Evolutionary conservation across 2,797 vertebrate species (phyloP).

Genomic region (Oceanodroma leucorhoa): DNA sequence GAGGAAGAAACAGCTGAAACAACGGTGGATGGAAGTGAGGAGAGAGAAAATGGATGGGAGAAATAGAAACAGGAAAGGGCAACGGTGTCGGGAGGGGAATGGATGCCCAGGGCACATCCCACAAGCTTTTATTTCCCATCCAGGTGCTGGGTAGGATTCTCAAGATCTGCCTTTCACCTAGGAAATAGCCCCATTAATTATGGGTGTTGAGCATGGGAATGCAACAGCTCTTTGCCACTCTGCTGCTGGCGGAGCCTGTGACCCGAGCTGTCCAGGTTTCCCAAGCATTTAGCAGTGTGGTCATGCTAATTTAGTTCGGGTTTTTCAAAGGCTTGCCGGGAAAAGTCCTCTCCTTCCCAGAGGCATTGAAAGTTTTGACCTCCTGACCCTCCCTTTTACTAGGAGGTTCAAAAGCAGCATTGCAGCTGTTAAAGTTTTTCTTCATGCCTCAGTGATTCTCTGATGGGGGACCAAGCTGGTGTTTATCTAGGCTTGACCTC

Average conservation of each 20-base stretch:
- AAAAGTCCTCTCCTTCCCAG: constrained; percentile 56
- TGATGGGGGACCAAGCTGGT: constrained; percentile 22
- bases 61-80: background rate
- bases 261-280: background rate
- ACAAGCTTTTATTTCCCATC: background rate
- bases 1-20: background rate
- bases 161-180: background rate
- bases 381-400: constrained; percentile 33
- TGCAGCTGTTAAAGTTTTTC: constrained; percentile 66
- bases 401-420: constrained; percentile 55
- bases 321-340: constrained; percentile 53
- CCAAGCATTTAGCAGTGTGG: constrained; percentile 54
- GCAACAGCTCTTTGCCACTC: background rate
- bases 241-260: constrained; percentile 29
- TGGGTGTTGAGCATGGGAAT: constrained; percentile 32
- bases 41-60: background rate
- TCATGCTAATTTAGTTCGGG: constrained; percentile 57
- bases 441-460: constrained; percentile 42
- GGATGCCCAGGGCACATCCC: background rate
- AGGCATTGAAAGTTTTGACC: constrained; percentile 53
- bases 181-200: constrained; percentile 25
- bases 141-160: background rate
- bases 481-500: constrained; percentile 60
- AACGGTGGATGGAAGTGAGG: background rate
- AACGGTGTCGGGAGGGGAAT: background rate